These are phyloP conservation scores for Phengaris arion DNA, from an alignment of 2,888 invertebrate genomes.

Conservation along the genomic window DNA sequence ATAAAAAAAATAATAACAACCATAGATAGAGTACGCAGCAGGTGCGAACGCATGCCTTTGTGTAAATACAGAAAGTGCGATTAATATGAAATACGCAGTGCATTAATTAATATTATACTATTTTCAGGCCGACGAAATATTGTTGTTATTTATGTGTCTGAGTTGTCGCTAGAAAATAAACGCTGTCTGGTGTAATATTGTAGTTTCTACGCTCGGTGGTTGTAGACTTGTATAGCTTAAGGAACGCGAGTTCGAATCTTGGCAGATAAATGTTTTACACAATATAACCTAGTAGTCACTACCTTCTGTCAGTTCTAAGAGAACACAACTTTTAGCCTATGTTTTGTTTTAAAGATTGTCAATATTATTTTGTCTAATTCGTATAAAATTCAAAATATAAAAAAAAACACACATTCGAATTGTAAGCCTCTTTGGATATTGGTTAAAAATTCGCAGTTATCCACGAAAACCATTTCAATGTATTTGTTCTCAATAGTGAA, in stretches of 20 bases:
- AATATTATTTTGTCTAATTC: too few species aligned
- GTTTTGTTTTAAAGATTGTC: too few species aligned
- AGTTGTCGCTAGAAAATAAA: constrained; percentile 39
- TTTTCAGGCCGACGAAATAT: constrained; percentile 61
- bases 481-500: too few species aligned
- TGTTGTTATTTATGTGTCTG: constrained; percentile 70
- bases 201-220: constrained; percentile 18
- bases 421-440: too few species aligned
- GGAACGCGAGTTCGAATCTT: background rate
- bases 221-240: constrained; percentile 2
- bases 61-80: constrained; percentile 60
- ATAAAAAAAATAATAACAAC: constrained; percentile 55
- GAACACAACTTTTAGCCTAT: too few species aligned
- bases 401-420: too few species aligned
- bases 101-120: constrained; percentile 67
- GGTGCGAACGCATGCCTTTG: constrained; percentile 59
- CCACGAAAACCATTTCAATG: too few species aligned
- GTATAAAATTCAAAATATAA: too few species aligned
- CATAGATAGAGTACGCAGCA: constrained; percentile 56
- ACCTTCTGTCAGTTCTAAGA: too few species aligned
- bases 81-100: constrained; percentile 67
- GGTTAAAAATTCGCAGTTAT: too few species aligned
- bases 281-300: too few species aligned
- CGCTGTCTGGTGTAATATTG: constrained; percentile 30
- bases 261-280: too few species aligned